These are phyloP conservation scores for Masticophis lateralis DNA, from an alignment of 2,797 vertebrate genomes.

Conservation along the genomic window DNA sequence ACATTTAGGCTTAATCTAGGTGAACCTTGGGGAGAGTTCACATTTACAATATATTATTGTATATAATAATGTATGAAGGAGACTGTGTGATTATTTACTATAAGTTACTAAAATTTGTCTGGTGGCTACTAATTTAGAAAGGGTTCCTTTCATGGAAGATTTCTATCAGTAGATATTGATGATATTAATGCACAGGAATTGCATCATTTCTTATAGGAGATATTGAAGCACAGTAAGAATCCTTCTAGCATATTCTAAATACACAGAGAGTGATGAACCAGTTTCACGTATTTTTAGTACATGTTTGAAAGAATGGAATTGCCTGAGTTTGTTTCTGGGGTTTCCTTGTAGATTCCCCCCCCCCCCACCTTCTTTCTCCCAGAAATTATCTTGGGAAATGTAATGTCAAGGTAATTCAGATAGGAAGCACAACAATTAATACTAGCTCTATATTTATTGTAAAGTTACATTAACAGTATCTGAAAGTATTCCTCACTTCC, in stretches of 20 bases:
- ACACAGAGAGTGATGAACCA: not conserved
- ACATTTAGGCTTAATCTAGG: not conserved
- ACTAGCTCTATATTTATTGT: not conserved
- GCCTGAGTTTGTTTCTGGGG: not conserved
- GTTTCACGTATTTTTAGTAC: not conserved
- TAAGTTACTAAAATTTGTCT: not conserved
- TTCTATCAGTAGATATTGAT: not conserved
- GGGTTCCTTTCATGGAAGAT: not conserved
- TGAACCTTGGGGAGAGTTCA: not conserved
- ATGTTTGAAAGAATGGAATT: too few relatives aligned
- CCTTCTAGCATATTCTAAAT: not conserved
- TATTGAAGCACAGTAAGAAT: not conserved
- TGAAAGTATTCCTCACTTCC: conserved; percentile 6
- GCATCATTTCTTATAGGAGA: not conserved
- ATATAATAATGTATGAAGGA: not conserved
- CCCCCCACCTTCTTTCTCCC: not conserved
- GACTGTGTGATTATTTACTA: not conserved
- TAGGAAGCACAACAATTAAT: not conserved
- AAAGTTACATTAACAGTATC: not conserved
- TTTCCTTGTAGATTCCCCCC: not conserved
- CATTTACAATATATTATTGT: not conserved
- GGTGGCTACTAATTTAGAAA: not conserved
- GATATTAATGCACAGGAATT: not conserved
- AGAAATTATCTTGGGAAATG: not conserved
- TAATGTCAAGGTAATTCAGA: not conserved